phyloP scores from a whole-genome alignment of 2,888 invertebrate species.

The Hydroisotoma schaefferi region DNA sequence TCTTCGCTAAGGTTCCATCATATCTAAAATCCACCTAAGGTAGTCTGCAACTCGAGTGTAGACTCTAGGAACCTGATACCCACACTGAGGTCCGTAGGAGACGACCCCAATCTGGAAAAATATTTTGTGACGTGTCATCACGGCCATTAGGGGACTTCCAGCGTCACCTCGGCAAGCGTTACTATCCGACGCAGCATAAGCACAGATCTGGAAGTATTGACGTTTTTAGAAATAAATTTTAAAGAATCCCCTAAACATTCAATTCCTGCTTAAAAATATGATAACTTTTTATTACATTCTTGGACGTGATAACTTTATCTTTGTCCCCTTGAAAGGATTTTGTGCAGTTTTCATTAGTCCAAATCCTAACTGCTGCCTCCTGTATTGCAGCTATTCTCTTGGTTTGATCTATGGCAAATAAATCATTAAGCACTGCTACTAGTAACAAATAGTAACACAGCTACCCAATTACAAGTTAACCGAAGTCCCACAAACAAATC shows the following conservation, averaged over 20 bases:
- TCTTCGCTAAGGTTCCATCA: slow-evolving; percentile 30
- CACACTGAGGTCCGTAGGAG: slow-evolving; percentile 39
- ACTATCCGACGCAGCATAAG: slow-evolving; percentile 25
- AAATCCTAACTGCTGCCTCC: slow-evolving; percentile 29
- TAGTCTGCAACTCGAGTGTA: slow-evolving; percentile 34
- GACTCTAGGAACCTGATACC: slow-evolving; percentile 30
- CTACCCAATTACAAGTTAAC: too few relatives aligned
- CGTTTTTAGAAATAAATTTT: slow-evolving; percentile 1
- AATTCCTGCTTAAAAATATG: too few relatives aligned
- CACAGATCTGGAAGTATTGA: slow-evolving; percentile 22
- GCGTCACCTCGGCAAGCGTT: slow-evolving; percentile 29
- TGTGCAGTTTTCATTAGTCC: slow-evolving; percentile 35
- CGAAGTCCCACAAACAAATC: too few relatives aligned
- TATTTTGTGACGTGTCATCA: slow-evolving; percentile 27
- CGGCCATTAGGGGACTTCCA: slow-evolving; percentile 38
- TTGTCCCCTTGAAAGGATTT: slow-evolving; percentile 23
- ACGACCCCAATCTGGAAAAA: slow-evolving; percentile 42
- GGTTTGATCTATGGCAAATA: slow-evolving; percentile 15
- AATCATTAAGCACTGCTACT: too few relatives aligned
- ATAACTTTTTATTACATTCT: slow-evolving; percentile 26
- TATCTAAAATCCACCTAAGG: slow-evolving; percentile 35
- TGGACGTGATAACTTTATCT: slow-evolving; percentile 15
- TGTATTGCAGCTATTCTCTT: slow-evolving; percentile 26
- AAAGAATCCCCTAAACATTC: not conserved
- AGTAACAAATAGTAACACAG: too few relatives aligned